Evolutionary conservation across 1,140 invertebrate species (phyloP), one percentile per base, ranked within the genome.

Genomic region (Oncopodura yosiiana): DNA sequence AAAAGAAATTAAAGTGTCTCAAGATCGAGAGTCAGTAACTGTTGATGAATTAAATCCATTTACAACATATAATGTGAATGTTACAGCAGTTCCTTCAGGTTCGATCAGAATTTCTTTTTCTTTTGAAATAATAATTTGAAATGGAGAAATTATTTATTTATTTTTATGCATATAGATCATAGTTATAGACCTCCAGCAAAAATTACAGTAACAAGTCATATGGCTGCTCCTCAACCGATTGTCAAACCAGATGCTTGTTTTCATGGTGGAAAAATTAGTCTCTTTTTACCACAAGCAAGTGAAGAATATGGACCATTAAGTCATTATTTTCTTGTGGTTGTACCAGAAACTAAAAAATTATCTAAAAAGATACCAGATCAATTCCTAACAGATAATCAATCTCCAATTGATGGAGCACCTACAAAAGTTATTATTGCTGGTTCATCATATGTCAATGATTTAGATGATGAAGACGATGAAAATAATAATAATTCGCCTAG

Each of bases 261-360:
- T 87, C 19, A 85, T 85, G 78, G 80, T 0, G 86, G 89, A 67
- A 87, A 89, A 71, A 89, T 96, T 57, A 81, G 84, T 45, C 86
- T 97, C 14, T 88, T 90, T 58, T 70, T 97, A 63, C 87, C 89
- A 3, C 88, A 91, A 74, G 94, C 95, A 0, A 94, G 90, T 0
- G 94, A 98, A 74, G 93, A 96, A 71, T 96, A 96, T 69, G 95
- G 95, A n/a, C 93, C 91, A 1, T 95, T 99, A 53, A 92, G 87
- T 44, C 92, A 97, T 75, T 99, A 99, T 70, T 95, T 87, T 70
- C 69, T 99, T 51, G 83, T 97, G 61, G 93, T 99, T 34, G 91
- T 98, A 8, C 94, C 94, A 0, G 85, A 92, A 62, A 85, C 90
- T 63, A 71, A 71, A 24, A 75, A 78, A 2, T 81, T 78, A 51